Percentiles rank a stretch among this genome's conserved stretches.
These are phyloP conservation scores for Stenurella melanura DNA, from an alignment of 2,888 invertebrate genomes.

Conservation along the genomic window DNA sequence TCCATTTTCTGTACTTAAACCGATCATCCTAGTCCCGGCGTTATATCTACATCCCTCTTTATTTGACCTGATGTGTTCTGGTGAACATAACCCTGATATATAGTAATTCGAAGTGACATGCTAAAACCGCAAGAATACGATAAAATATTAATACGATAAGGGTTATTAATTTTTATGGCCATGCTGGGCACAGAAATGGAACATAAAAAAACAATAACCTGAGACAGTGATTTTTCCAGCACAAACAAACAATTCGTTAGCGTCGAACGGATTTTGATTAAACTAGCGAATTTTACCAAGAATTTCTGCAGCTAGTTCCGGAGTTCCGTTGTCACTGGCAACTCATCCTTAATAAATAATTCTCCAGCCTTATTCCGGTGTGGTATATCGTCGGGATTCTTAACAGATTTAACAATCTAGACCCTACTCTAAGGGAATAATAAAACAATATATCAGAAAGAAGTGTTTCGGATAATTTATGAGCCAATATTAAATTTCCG, in stretches of 20 bases:
- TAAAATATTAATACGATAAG: background rate
- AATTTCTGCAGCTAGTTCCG: background rate
- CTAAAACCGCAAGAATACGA: background rate
- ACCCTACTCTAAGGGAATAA: background rate
- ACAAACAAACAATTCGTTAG: conserved; percentile 7
- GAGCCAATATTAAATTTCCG: background rate
- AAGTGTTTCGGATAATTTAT: conserved; percentile 1
- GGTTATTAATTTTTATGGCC: background rate
- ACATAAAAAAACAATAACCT: background rate
- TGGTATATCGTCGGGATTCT: conserved; percentile 2
- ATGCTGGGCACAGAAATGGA: background rate
- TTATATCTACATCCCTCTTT: background rate
- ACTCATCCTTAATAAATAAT: conserved; percentile 1
- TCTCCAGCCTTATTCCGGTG: background rate
- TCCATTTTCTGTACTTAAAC: background rate
- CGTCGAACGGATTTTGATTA: background rate
- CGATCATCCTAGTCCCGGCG: background rate
- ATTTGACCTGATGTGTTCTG: background rate
- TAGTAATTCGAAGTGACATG: conserved; percentile 2
- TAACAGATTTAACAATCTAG: background rate
- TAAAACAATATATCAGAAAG: background rate
- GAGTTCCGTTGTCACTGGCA: background rate
- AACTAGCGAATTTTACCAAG: background rate
- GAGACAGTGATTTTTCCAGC: background rate
- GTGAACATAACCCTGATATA: background rate